Percentiles rank a stretch among this genome's conserved stretches.
These are phyloP conservation scores for Mus pahari DNA, from an alignment of 2,113 vertebrate species.

Conservation along the genomic window DNA sequence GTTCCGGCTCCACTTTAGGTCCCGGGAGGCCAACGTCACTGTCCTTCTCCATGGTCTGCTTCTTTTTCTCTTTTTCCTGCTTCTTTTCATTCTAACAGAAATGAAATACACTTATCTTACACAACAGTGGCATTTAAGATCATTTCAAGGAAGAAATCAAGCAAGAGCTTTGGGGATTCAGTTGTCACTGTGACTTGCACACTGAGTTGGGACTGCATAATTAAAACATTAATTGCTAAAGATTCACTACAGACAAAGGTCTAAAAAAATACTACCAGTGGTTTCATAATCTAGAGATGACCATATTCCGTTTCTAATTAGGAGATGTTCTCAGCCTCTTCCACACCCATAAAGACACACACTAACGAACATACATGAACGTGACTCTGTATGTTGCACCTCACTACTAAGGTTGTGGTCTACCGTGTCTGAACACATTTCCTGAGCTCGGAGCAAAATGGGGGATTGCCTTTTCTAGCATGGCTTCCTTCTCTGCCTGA, in stretches of 20 bases:
- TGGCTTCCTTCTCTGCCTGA: too few species aligned
- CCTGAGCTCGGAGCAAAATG: too few species aligned
- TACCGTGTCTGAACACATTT: too few species aligned
- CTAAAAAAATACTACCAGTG: not conserved
- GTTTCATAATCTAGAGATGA: constrained; percentile 33
- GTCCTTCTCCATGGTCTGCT: constrained; percentile 80
- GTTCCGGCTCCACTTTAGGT: constrained; percentile 71
- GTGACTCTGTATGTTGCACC: not conserved
- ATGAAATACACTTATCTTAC: constrained; percentile 56
- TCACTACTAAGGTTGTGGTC: too few species aligned
- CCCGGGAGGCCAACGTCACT: constrained; percentile 54
- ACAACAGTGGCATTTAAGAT: not conserved
- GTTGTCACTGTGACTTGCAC: not conserved
- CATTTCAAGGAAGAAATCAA: constrained; percentile 48
- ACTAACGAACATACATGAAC: constrained; percentile 35
- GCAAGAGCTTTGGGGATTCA: constrained; percentile 16
- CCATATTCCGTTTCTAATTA: not conserved
- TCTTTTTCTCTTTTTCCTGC: constrained; percentile 88
- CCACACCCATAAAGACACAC: not conserved
- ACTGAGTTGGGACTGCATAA: constrained; percentile 44
- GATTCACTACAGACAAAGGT: constrained; percentile 25
- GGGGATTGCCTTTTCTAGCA: too few species aligned
- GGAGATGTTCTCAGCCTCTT: not conserved
- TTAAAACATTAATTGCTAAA: constrained; percentile 47
- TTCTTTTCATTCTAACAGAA: constrained; percentile 90